Conservation (phyloP, 2,888 invertebrate species). For the Andrena praecox region DNA sequence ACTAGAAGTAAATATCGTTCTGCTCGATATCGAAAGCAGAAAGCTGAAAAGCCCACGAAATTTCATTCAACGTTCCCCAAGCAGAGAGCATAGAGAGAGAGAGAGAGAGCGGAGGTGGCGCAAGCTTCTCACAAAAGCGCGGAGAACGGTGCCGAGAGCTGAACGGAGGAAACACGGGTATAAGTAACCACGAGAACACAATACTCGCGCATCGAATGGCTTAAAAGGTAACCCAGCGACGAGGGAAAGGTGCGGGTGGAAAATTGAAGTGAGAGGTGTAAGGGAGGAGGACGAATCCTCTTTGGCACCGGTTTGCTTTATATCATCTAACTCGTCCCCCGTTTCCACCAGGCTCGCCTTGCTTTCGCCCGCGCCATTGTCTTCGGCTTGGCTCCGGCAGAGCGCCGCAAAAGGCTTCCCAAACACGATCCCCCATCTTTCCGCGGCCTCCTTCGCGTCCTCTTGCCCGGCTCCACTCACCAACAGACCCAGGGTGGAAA, state of each 20-base stretch:
- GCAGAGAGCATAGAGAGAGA: not conserved
- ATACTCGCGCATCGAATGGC: conserved; percentile 24
- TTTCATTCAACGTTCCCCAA: not conserved
- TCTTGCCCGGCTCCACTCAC: conserved; percentile 6
- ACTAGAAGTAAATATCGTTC: no score
- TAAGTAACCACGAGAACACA: conserved; percentile 41
- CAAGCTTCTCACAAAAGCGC: not conserved
- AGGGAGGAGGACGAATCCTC: conserved; percentile 31
- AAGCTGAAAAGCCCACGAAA: not conserved
- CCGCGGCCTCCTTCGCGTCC: conserved; percentile 29
- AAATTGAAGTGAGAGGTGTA: conserved; percentile 30
- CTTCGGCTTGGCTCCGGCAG: conserved; percentile 44
- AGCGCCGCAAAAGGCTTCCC: conserved; percentile 62
- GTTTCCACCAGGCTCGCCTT: conserved; percentile 40
- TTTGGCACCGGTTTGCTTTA: conserved; percentile 61
- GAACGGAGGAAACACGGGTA: conserved; percentile 39
- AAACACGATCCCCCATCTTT: conserved; percentile 33
- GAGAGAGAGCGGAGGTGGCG: no score
- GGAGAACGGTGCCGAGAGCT: not conserved
- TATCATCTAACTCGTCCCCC: conserved; percentile 61
- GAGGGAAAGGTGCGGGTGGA: conserved; percentile 35
- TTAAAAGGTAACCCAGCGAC: conserved; percentile 37
- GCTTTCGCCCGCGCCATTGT: conserved; percentile 65
- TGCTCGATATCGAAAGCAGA: not conserved
- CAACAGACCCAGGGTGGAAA: conserved; percentile 65